These are phyloP conservation scores for Torymus tubicola DNA, from an alignment of 2,888 invertebrate species.

Conservation along the genomic window DNA sequence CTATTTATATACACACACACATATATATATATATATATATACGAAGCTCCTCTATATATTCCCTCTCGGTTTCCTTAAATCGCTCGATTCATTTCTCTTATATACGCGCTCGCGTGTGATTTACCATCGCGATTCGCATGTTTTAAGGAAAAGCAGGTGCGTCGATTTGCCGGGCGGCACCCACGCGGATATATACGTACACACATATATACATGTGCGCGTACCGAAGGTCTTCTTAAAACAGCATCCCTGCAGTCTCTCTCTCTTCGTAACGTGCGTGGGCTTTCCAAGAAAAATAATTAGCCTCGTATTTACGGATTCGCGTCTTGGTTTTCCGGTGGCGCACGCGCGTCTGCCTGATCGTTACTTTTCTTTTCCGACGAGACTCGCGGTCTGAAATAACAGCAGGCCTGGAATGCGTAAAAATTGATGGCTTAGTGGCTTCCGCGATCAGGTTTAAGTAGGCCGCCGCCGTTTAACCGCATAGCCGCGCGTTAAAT, in stretches of 20 bases:
- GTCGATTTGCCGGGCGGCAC: neutral
- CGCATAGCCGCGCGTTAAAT: too few species aligned
- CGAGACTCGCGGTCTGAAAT: neutral
- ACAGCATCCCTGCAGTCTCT: neutral
- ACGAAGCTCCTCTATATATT: too few species aligned
- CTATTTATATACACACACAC: too few species aligned
- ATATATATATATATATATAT: too few species aligned
- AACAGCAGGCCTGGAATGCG: neutral
- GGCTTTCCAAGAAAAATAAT: constrained; percentile 46
- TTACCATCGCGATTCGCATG: neutral
- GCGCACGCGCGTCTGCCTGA: neutral
- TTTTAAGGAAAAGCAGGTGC: constrained; percentile 15
- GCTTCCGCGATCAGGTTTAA: too few species aligned
- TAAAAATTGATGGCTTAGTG: constrained; percentile 2
- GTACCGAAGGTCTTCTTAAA: constrained; percentile 19
- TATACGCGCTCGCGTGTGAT: neutral
- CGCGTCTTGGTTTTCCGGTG: neutral
- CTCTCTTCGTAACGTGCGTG: neutral
- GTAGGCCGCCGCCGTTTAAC: too few species aligned
- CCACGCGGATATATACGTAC: neutral
- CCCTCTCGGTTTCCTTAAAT: too few species aligned
- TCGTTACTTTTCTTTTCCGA: neutral
- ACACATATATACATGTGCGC: neutral
- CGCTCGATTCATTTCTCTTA: neutral
- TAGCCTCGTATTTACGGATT: constrained; percentile 24